Conservation (phyloP, 2,797 vertebrate species). For the Lacerta bilineata region DNA sequence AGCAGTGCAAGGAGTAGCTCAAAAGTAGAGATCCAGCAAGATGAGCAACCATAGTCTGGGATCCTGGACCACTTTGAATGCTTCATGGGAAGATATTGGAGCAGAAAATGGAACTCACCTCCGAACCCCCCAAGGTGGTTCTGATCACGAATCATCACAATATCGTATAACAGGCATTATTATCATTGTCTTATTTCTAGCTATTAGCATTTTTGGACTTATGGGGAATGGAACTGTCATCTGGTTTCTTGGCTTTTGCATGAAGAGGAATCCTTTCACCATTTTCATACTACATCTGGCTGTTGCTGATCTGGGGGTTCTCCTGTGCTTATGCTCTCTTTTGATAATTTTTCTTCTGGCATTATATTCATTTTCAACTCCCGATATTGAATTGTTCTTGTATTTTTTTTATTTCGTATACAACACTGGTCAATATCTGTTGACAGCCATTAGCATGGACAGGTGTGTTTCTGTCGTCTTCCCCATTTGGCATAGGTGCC, state of each 20-base stretch:
- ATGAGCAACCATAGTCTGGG: no score
- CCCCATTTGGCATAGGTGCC: neutral
- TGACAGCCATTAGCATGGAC: neutral
- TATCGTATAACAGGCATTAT: no score
- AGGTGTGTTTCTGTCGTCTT: neutral
- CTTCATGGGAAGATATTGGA: no score
- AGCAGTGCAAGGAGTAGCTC: no score
- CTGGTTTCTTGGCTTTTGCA: neutral
- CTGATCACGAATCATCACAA: no score
- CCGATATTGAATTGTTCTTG: no score
- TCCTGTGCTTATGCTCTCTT: neutral
- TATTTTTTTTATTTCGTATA: neutral
- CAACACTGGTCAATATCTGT: neutral
- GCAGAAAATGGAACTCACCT: neutral
- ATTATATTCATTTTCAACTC: no score
- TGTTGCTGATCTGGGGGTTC: neutral
- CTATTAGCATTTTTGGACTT: neutral
- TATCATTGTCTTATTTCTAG: fast-evolving
- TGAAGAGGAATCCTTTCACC: neutral
- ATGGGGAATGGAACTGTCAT: neutral
- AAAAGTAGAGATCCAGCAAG: no score
- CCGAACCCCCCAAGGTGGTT: neutral
- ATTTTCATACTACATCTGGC: neutral
- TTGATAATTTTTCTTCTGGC: no score
- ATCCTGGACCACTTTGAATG: no score